phyloP scores from a whole-genome alignment of 2,888 invertebrate species.

The Alloplasta piceator region DNA sequence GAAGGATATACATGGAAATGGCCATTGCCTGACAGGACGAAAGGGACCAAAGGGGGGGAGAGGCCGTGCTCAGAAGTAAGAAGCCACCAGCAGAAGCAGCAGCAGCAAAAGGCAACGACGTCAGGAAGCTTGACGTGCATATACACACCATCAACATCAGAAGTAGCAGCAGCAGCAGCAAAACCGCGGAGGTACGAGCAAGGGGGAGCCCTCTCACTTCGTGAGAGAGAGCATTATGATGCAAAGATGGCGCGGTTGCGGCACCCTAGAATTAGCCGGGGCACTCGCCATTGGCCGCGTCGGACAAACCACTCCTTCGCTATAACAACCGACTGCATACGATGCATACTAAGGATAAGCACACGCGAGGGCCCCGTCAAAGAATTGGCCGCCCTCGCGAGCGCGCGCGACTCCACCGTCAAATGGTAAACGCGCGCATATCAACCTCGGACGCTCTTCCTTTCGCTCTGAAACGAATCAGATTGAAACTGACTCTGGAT shows the following conservation, averaged over 20 bases:
- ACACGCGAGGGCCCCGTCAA: slow-evolving; percentile 75
- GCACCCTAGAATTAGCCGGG: slow-evolving; percentile 83
- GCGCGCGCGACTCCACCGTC: not conserved
- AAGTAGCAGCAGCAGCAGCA: slow-evolving; percentile 37
- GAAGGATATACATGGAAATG: slow-evolving; percentile 56
- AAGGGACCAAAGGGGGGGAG: slow-evolving; percentile 32
- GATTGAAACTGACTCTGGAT: too few species aligned
- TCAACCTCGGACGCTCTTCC: slow-evolving; percentile 20
- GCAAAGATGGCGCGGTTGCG: slow-evolving; percentile 83
- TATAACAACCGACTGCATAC: slow-evolving; percentile 83
- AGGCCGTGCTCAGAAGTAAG: slow-evolving; percentile 57
- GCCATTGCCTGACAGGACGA: slow-evolving; percentile 62
- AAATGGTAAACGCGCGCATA: slow-evolving; percentile 41
- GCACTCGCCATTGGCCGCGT: slow-evolving; percentile 83
- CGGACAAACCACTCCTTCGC: slow-evolving; percentile 83
- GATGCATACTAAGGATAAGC: slow-evolving; percentile 82
- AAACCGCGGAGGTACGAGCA: slow-evolving; percentile 64
- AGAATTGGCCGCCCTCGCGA: slow-evolving; percentile 66
- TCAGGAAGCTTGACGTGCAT: slow-evolving; percentile 46
- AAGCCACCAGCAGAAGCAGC: slow-evolving; percentile 65
- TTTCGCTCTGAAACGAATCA: too few species aligned
- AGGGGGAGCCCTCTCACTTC: slow-evolving; percentile 75
- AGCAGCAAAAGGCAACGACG: slow-evolving; percentile 56
- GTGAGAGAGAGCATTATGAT: slow-evolving; percentile 80
- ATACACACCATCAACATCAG: slow-evolving; percentile 13